A percentile compares a stretch with the other conserved stretches of the same genome.
These are phyloP conservation scores for Drosophila peninsularis DNA, from an alignment of 2,888 invertebrate species.

Conservation along the genomic window DNA sequence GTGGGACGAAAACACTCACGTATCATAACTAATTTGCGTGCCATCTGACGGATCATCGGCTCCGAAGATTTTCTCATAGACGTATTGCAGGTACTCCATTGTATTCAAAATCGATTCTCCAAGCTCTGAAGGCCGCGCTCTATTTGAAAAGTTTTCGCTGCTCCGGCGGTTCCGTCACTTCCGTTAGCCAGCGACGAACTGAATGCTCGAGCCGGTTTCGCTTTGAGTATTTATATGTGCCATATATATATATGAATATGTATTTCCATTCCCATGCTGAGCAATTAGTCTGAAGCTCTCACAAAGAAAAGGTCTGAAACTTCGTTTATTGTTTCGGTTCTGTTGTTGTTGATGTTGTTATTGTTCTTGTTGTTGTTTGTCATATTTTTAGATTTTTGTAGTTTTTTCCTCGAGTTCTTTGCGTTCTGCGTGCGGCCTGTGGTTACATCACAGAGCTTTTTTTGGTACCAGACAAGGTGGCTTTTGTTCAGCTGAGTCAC, in stretches of 20 bases:
- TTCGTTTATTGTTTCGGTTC: constrained; percentile 36
- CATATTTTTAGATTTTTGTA: constrained; percentile 23
- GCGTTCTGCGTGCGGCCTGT: constrained; percentile 33
- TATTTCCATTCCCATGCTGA: constrained; percentile 57
- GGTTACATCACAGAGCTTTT: constrained; percentile 35
- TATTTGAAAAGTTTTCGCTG: constrained; percentile 27
- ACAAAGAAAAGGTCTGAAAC: constrained; percentile 26
- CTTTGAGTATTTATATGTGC: constrained; percentile 48
- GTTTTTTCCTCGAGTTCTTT: constrained; percentile 43
- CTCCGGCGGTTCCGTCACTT: constrained; percentile 47
- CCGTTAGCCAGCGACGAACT: constrained; percentile 57
- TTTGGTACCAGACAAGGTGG: constrained; percentile 10
- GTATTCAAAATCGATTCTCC: constrained; percentile 40
- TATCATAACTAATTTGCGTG: constrained; percentile 40
- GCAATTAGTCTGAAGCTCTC: constrained; percentile 39
- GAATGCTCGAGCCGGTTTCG: constrained; percentile 65
- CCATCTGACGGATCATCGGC: constrained; percentile 21
- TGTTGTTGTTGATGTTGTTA: constrained; percentile 9
- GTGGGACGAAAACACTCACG: constrained; percentile 51
- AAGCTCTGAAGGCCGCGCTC: constrained; percentile 31
- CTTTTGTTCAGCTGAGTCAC: constrained; percentile 17
- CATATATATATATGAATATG: constrained; percentile 8
- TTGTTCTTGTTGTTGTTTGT: constrained; percentile 25
- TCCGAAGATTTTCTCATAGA: constrained; percentile 69
- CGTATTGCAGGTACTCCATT: constrained; percentile 74